These are phyloP conservation scores for Mactra quadrangularis DNA, from an alignment of 1,140 invertebrate genomes.

Conservation along the genomic window DNA sequence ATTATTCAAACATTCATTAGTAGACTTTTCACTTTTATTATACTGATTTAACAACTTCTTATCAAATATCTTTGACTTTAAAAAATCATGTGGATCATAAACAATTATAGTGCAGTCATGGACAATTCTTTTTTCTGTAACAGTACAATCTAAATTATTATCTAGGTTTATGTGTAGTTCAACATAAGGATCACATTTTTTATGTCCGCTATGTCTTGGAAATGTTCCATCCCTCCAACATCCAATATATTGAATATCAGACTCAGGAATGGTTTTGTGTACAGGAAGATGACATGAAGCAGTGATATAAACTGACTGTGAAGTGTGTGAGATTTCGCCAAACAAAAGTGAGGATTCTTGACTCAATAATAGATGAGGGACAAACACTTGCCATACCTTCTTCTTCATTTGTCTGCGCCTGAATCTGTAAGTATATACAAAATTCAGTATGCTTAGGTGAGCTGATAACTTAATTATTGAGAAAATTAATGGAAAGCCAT, in stretches of 20 bases:
- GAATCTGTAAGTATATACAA: no score
- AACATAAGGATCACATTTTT: no score
- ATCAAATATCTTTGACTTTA: conserved; percentile 59
- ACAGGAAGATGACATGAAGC: conserved; percentile 19
- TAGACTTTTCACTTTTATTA: neutral
- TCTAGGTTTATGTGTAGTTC: no score
- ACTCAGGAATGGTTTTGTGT: neutral
- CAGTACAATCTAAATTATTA: conserved; percentile 42
- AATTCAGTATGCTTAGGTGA: no score
- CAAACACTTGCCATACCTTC: conserved; percentile 63
- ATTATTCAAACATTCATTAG: neutral
- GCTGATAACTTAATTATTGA: no score
- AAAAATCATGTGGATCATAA: conserved; percentile 55
- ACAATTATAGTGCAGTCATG: conserved; percentile 57
- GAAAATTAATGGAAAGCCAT: no score
- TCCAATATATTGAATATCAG: conserved; percentile 21
- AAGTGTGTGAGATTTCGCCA: conserved; percentile 43
- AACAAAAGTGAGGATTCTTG: conserved; percentile 23
- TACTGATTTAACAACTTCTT: neutral
- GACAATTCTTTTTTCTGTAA: neutral
- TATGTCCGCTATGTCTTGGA: no score
- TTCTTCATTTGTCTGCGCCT: neutral
- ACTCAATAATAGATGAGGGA: conserved; percentile 42
- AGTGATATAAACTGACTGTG: conserved; percentile 56
- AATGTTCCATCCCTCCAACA: neutral